Base-by-base conservation (phyloP, 2,113 vertebrate genomes). In the Cisticola juncidis region DNA sequence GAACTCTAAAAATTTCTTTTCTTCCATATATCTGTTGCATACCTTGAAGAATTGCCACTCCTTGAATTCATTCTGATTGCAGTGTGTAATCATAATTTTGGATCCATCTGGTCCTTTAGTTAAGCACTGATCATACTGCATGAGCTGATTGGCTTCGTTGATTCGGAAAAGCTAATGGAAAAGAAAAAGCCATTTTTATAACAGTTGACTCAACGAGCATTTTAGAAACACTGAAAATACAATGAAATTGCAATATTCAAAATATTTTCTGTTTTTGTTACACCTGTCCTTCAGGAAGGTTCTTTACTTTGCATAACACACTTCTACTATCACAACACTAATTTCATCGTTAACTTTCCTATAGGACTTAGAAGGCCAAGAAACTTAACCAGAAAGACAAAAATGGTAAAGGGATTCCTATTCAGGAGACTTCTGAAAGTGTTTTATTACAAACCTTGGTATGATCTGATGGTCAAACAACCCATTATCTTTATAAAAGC, bases 41-140 rank as follows among this genome's bases (percentile, higher is more conserved):
- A 99, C 99, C 99, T 99, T 99, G 94, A 99, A 99, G 94, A 99
- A 99, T 25, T 98, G 99, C 99, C 99, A 99, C 23, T 99, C 99
- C 25, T 98, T 99, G 96, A 98, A 94, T 86, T 99, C 99, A 31
- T 99, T 99, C 85, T 98, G 97, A 72, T 98, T 99, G 94, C 99
- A 99, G 95, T 99, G 99, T 51, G 98, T 99, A 81, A 99, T 98
- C 96, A 99, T 98, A 77, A 99, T 91, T 57, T 98, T 98, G 23
- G 98, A 98, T 68, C 98, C 99, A 87, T 99, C 99, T 5, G 92
- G 14, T 51, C 98, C 99, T 96, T 97, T 99, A 31, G 98, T 99
- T 97, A 99, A 97, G 96, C 99, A 99, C 95, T 99, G 99, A 94
- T 99, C 99, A 0, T 99, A 99, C 86, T 99, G 99, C 99, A 99